A percentile compares a stretch with the other conserved stretches of the same genome.
Conservation (phyloP, 1,140 invertebrate genomes). For the Latrodectus geometricus region DNA sequence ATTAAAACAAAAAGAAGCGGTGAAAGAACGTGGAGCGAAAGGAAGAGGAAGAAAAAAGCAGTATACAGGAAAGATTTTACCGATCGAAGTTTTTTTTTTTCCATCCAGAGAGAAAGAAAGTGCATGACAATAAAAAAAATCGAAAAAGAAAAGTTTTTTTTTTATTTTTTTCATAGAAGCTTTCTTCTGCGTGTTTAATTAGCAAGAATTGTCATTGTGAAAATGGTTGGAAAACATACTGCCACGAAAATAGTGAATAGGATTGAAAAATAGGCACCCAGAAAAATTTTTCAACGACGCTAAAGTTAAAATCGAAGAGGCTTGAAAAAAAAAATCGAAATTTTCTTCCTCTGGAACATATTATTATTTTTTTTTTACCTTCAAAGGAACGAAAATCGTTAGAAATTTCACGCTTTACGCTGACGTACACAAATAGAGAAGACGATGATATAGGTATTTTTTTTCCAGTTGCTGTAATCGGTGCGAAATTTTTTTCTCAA, state of each 20-base stretch:
- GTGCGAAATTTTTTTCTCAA: slow-evolving; percentile 44
- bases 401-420: slow-evolving; percentile 61
- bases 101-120: slow-evolving; percentile 3
- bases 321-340: slow-evolving; percentile 7
- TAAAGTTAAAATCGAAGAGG: slow-evolving; percentile 42
- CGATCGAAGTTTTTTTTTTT: slow-evolving; percentile 27
- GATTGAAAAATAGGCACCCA: slow-evolving; percentile 54
- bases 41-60: slow-evolving; percentile 30
- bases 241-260: slow-evolving; percentile 49
- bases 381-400: slow-evolving; percentile 41
- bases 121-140: slow-evolving; percentile 20
- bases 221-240: slow-evolving; percentile 59
- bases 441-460: not conserved
- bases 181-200: slow-evolving; percentile 56
- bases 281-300: slow-evolving; percentile 46
- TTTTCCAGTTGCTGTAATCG: not conserved
- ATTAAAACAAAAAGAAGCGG: slow-evolving; percentile 47
- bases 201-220: slow-evolving; percentile 62
- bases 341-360: slow-evolving; percentile 7
- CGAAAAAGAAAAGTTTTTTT: slow-evolving; percentile 24
- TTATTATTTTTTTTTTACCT: slow-evolving; percentile 1
- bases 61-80: slow-evolving; percentile 6
- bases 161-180: not conserved
- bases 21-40: not conserved
- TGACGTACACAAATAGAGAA: slow-evolving; percentile 43